Evolutionary conservation across 2,113 vertebrate species (phyloP).

Genomic region (Laticauda laticaudata): DNA sequence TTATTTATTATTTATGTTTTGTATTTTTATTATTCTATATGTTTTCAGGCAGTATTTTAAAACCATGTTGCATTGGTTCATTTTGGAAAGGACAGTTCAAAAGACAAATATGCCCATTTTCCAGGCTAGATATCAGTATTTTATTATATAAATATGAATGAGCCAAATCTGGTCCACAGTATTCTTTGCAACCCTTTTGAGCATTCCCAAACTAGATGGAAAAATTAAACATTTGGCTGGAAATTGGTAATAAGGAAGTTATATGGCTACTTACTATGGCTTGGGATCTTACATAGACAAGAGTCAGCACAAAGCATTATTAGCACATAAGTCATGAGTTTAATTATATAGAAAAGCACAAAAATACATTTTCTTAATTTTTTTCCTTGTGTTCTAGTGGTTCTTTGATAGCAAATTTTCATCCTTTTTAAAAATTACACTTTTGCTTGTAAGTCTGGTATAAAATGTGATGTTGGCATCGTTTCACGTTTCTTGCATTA

Average conservation of each 20-base stretch:
- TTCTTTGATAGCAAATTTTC: constrained; percentile 54
- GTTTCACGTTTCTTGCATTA: constrained; percentile 38
- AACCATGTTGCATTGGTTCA: background rate
- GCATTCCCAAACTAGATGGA: background rate
- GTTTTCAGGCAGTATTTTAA: background rate
- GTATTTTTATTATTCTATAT: background rate
- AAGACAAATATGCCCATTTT: background rate
- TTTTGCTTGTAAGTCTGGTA: constrained; percentile 50
- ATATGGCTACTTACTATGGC: constrained; percentile 11
- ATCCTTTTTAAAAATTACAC: constrained; percentile 62
- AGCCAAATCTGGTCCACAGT: background rate
- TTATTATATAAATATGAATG: background rate
- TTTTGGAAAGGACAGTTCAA: background rate
- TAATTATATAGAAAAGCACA: constrained; percentile 38
- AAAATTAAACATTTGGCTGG: background rate
- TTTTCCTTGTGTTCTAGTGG: constrained; percentile 54
- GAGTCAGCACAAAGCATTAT: constrained; percentile 35
- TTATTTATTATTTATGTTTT: background rate
- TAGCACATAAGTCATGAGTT: constrained; percentile 33
- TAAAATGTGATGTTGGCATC: constrained; percentile 56
- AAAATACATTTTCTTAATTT: constrained; percentile 23
- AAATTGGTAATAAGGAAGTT: constrained; percentile 3
- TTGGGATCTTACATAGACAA: constrained; percentile 8
- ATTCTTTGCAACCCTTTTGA: background rate
- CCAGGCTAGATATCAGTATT: background rate